Evolutionary conservation across 2,888 invertebrate species (phyloP).

Genomic region (Melitaea athalia): DNA sequence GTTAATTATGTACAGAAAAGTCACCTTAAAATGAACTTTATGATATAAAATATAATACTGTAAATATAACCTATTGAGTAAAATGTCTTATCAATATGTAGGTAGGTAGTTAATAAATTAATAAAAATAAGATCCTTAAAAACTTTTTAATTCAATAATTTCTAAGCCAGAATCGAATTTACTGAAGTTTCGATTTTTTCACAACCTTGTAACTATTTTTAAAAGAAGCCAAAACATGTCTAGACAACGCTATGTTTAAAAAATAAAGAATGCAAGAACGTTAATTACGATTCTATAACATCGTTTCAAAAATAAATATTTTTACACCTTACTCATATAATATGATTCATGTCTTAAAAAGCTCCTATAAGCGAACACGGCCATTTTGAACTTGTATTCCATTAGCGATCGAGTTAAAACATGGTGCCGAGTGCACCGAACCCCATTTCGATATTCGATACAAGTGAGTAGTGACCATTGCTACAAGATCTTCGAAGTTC

Average conservation of each 20-base stretch:
- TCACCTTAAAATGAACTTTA: slow-evolving; percentile 19
- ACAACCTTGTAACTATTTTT: no score
- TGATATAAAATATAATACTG: slow-evolving; percentile 22
- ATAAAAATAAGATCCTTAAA: slow-evolving; percentile 1
- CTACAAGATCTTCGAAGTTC: slow-evolving; percentile 51
- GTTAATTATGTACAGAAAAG: slow-evolving; percentile 28
- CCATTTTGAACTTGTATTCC: slow-evolving; percentile 69
- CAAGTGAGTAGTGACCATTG: slow-evolving; percentile 59
- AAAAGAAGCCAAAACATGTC: no score
- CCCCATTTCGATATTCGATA: slow-evolving; percentile 67
- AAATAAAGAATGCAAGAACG: background rate
- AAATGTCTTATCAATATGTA: background rate
- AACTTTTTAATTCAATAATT: background rate
- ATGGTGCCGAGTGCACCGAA: slow-evolving; percentile 76
- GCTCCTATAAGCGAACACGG: slow-evolving; percentile 48
- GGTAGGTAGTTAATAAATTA: background rate
- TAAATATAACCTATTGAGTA: background rate
- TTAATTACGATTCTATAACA: background rate
- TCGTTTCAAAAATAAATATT: slow-evolving; percentile 17
- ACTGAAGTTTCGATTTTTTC: no score
- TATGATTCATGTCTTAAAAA: slow-evolving; percentile 28
- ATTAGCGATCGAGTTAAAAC: slow-evolving; percentile 72
- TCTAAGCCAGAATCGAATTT: background rate
- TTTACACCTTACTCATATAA: slow-evolving; percentile 18
- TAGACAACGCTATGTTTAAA: background rate